Evolutionary conservation across 1,140 invertebrate species (phyloP), one percentile per base, ranked within the genome.

Genomic region (Eupeodes corollae): DNA sequence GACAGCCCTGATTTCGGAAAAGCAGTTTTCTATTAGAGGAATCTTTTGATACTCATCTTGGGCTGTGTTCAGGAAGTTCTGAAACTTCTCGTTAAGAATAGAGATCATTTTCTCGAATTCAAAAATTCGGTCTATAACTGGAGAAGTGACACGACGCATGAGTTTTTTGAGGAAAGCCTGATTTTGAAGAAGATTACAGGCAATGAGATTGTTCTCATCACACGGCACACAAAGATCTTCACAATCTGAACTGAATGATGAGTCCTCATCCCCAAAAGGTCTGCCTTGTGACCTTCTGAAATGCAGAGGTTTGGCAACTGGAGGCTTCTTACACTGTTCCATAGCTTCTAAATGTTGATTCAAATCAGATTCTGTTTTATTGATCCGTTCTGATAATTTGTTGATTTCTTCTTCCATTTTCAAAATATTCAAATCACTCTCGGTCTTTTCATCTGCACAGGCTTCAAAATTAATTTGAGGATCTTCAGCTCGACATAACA

Each of bases 191-290:
- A 61, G 50, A 14, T 52, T 56, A 34, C 62, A 66, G 11, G 63
- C 63, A 11, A 57, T 56, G 19, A 58, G 57, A 43, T 63, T 59
- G 19, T 65, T 60, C 44, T 63, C 58, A 41, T 66, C 58, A 37
- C 58, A 61, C 5, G 52, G 46, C 16, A 57, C 61, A 49, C 63
- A 65, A 5, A 65, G 50, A 44, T 65, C 62, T 45, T 65, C 63
- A 26, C 56, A 61, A 1, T 53, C 54, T 6, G 55, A 26, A 26
- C 21, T 26, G 8, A 26, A 26, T 26, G 21, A 26, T 26, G 21
- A 26, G 3, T 26, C 21, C 3, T 26, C 21, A 5, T 26, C 21
- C 21, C 3, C 3, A 5, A 26, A 26, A 5, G 21, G 21, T 5
- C 21, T 3, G 8, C 8, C 8, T 26, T 26, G 3, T 26, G 21